A percentile compares a stretch with the other conserved stretches of the same genome.
These are phyloP conservation scores for Gavia stellata DNA, from an alignment of 2,113 vertebrate species.

Conservation along the genomic window DNA sequence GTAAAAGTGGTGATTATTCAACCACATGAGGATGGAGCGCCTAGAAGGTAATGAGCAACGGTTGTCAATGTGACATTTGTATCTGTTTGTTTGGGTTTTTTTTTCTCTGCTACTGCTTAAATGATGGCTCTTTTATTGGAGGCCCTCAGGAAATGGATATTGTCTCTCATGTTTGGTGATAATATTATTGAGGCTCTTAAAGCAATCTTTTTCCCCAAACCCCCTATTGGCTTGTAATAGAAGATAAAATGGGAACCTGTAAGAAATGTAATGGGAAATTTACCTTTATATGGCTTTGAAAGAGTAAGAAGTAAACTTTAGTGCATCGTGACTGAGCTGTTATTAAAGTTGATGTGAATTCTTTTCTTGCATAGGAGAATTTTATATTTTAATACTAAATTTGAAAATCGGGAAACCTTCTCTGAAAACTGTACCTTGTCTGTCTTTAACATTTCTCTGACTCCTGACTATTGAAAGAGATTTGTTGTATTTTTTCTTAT, in stretches of 20 bases:
- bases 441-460: not conserved
- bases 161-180: not conserved
- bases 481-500: not conserved
- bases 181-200: not conserved
- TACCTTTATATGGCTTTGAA: not conserved
- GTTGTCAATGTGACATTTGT: not conserved
- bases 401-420: not conserved
- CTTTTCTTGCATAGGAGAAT: not conserved
- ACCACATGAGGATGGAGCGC: conserved; percentile 89
- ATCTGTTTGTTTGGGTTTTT: not conserved
- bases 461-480: not conserved
- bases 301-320: not conserved
- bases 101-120: not conserved
- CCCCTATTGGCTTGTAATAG: not conserved
- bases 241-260: not conserved
- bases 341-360: not conserved
- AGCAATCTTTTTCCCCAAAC: not conserved
- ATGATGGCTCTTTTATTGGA: not conserved
- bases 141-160: not conserved
- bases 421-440: not conserved
- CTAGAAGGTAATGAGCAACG: conserved; percentile 79
- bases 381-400: not conserved
- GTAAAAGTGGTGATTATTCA: conserved; percentile 97
- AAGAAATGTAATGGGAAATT: not conserved
- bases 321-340: not conserved